Percentiles rank a stretch among this genome's conserved stretches.
phyloP scores from a whole-genome alignment of 2,113 vertebrate genomes.

The Pungitius pungitius region DNA sequence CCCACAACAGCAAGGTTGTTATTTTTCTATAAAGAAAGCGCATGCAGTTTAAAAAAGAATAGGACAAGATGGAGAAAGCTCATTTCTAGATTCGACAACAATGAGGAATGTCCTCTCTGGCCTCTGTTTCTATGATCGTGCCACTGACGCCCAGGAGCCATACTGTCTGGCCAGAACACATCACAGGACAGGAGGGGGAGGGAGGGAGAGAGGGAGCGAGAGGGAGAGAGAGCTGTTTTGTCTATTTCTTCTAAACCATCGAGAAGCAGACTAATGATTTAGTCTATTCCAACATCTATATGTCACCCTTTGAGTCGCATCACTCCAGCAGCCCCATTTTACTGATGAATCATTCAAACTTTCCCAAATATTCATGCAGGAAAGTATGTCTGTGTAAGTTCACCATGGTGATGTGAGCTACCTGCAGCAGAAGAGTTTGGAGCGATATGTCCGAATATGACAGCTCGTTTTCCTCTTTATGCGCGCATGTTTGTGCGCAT shows the following conservation, averaged over 20 bases:
- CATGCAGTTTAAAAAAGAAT: background rate
- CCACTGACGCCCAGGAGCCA: constrained; percentile 78
- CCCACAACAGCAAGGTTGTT: constrained; percentile 18
- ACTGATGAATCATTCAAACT: background rate
- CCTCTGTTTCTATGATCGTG: constrained; percentile 75
- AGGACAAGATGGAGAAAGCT: constrained; percentile 39
- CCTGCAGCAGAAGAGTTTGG: background rate
- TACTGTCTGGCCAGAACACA: constrained; percentile 79
- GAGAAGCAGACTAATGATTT: background rate
- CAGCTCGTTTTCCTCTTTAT: background rate
- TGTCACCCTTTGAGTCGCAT: background rate
- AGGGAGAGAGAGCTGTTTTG: constrained; percentile 29
- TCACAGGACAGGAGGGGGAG: constrained; percentile 72
- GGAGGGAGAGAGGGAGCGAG: constrained; percentile 15
- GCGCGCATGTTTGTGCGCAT: background rate
- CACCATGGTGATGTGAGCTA: background rate
- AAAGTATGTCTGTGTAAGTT: background rate
- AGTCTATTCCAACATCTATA: background rate
- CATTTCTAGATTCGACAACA: constrained; percentile 68
- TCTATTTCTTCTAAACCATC: constrained; percentile 33
- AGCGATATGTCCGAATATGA: background rate
- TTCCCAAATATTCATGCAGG: background rate
- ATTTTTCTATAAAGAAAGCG: constrained; percentile 25
- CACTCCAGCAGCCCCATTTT: background rate
- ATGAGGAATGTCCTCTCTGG: constrained; percentile 75